These are phyloP conservation scores for Aurelia sp. DNA, from an alignment of 30 jellyfish, hydroid and myxozoan species.

Conservation along the genomic window DNA sequence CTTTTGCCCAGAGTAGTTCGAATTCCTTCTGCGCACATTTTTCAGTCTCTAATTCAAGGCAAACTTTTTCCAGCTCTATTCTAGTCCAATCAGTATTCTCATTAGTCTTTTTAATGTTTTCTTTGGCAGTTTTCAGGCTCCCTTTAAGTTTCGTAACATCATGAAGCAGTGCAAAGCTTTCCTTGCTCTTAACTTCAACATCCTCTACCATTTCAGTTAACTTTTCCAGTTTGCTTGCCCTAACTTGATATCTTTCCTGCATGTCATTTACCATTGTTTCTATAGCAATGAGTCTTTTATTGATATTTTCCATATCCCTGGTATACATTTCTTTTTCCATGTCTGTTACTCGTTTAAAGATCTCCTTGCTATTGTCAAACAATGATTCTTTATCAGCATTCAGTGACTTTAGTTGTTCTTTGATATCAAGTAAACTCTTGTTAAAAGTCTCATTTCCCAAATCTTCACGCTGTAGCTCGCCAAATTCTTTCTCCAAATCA, in stretches of 20 bases:
- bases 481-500: slow-evolving; percentile 21
- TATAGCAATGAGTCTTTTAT: neutral
- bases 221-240: neutral
- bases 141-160: neutral
- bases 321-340: slow-evolving; percentile 27
- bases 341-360: slow-evolving; percentile 27
- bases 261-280: neutral
- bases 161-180: neutral
- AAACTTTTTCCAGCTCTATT: neutral
- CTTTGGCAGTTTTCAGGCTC: neutral
- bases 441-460: neutral
- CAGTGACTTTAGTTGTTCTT: slow-evolving; percentile 7
- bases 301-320: slow-evolving; percentile 10
- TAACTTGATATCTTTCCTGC: neutral
- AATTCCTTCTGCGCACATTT: neutral
- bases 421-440: neutral
- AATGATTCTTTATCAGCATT: slow-evolving; percentile 32
- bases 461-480: neutral
- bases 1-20: neutral
- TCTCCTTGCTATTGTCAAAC: neutral
- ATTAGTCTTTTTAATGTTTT: neutral
- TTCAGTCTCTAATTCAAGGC: neutral
- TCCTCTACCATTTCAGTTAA: neutral
- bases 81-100: neutral
- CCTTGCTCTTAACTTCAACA: slow-evolving; percentile 4